phyloP scores from a whole-genome alignment of 2,888 invertebrate genomes.

The Exephanes ischioxanthus region DNA sequence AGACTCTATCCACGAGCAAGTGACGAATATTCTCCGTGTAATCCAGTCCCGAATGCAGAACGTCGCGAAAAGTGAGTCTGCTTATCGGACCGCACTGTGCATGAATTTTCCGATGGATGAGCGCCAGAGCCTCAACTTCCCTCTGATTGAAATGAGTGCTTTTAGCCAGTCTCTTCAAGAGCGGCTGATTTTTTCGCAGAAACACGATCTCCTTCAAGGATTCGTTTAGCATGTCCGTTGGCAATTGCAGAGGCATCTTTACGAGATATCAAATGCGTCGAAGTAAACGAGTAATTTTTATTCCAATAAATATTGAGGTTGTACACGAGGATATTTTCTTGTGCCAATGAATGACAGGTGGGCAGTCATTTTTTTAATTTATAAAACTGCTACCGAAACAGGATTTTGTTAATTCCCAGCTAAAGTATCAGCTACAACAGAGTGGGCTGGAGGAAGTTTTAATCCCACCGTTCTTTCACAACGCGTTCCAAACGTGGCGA shows the following conservation, averaged over 20 bases:
- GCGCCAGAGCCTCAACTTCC: conserved; percentile 80
- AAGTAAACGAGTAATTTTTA: conserved; percentile 30
- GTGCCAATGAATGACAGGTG: conserved; percentile 33
- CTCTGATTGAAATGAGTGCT: conserved; percentile 75
- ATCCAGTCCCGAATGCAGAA: conserved; percentile 80
- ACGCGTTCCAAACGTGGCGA: conserved; percentile 19
- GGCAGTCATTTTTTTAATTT: conserved; percentile 57
- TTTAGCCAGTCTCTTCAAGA: conserved; percentile 75
- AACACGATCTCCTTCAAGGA: conserved; percentile 77
- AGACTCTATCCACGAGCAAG: conserved; percentile 79
- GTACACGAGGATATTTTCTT: neutral
- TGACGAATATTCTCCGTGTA: conserved; percentile 82
- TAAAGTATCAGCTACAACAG: conserved; percentile 34
- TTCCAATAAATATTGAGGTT: neutral
- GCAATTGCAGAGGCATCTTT: conserved; percentile 79
- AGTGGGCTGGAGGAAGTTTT: conserved; percentile 26
- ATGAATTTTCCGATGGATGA: conserved; percentile 79
- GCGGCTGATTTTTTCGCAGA: conserved; percentile 74
- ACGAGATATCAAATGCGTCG: neutral
- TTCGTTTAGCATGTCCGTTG: conserved; percentile 77
- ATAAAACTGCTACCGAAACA: conserved; percentile 6
- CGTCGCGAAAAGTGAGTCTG: conserved; percentile 77
- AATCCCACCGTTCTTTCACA: conserved; percentile 55
- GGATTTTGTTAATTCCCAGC: conserved; percentile 1
- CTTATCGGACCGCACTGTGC: conserved; percentile 75